These are phyloP conservation scores for Drosophila paranaensis DNA, from an alignment of 2,888 invertebrate genomes.

Conservation along the genomic window DNA sequence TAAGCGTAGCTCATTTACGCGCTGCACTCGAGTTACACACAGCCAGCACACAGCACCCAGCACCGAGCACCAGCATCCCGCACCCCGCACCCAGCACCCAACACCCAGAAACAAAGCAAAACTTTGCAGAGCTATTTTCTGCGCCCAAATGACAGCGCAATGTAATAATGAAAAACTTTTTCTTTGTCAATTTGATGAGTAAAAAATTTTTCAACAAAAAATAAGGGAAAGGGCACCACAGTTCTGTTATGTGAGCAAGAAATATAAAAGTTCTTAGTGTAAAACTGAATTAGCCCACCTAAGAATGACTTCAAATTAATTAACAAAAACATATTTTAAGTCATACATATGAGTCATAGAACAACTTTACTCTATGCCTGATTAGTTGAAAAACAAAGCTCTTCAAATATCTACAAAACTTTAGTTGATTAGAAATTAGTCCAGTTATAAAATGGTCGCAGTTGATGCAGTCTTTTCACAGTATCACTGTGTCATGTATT, in stretches of 20 bases:
- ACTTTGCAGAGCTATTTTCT: conserved; percentile 77
- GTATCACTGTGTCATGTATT: not conserved
- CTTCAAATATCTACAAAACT: not conserved
- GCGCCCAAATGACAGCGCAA: conserved; percentile 82
- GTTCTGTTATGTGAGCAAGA: conserved; percentile 36
- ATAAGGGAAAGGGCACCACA: conserved; percentile 19
- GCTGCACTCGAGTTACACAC: conserved; percentile 70
- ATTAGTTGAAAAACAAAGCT: too few relatives aligned
- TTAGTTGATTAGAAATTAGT: not conserved
- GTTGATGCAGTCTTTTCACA: not conserved
- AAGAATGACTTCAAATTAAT: not conserved
- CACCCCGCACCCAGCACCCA: conserved; percentile 3
- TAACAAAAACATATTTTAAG: not conserved
- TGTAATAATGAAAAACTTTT: conserved; percentile 83
- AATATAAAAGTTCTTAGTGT: conserved; percentile 48
- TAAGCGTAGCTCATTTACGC: conserved; percentile 64
- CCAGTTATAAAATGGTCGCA: not conserved
- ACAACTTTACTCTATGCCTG: not conserved
- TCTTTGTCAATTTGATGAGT: conserved; percentile 83
- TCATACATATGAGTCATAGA: too few relatives aligned
- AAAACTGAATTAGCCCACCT: not conserved
- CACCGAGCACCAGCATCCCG: conserved; percentile 34
- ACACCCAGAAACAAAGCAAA: conserved; percentile 38
- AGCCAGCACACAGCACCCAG: conserved; percentile 14
- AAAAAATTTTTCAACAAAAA: conserved; percentile 73